Conservation (phyloP, 2,113 vertebrate genomes). For the Drymodes brunneopygia region DNA sequence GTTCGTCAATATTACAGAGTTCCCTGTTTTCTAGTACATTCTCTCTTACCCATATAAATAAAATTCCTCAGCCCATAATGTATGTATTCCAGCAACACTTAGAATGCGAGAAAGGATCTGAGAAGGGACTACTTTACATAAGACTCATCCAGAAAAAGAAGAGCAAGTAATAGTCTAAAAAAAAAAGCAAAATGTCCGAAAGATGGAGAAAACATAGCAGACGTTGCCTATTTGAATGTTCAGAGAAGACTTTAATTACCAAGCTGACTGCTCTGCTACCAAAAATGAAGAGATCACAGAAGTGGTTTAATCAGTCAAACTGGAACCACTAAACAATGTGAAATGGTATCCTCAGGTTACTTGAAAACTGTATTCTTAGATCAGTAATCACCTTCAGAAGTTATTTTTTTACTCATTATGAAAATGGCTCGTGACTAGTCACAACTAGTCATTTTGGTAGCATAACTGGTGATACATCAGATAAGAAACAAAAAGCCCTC, state of each 20-base stretch:
- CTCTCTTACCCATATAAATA: not conserved
- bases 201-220: not conserved
- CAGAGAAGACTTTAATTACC: not conserved
- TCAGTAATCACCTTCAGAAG: not conserved
- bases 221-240: not conserved
- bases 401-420: not conserved
- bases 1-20: constrained; percentile 12
- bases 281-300: not conserved
- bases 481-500: not conserved
- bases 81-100: not conserved
- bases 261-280: not conserved
- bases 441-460: not conserved
- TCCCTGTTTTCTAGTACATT: not conserved
- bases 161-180: not conserved
- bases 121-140: not conserved
- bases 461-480: not conserved
- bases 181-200: not conserved
- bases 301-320: not conserved
- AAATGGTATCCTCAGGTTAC: not conserved
- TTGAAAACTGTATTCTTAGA: not conserved
- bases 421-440: not conserved
- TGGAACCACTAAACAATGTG: not conserved
- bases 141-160: not conserved
- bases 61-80: not conserved
- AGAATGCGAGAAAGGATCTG: not conserved